These are phyloP conservation scores for Ormyrus pomaceus DNA, from an alignment of 2,888 invertebrate genomes.

Conservation along the genomic window DNA sequence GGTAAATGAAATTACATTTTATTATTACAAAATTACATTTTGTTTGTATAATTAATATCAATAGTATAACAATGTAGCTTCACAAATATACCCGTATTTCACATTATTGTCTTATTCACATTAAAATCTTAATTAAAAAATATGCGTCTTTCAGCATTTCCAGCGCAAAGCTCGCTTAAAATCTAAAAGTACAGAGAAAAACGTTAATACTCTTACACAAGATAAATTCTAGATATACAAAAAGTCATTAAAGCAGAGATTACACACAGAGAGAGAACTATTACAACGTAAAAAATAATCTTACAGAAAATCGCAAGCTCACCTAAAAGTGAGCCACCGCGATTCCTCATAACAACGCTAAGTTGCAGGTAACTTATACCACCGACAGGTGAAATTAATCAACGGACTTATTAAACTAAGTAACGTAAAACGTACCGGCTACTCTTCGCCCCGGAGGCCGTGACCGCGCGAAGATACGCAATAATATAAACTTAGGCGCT, in stretches of 20 bases:
- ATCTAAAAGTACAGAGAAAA: background rate
- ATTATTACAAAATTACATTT: slow-evolving; percentile 27
- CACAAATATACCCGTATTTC: slow-evolving; percentile 36
- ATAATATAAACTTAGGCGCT: no score
- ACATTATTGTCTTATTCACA: slow-evolving; percentile 13
- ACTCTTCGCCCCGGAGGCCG: no score
- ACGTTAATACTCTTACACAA: background rate
- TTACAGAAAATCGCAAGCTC: slow-evolving; percentile 40
- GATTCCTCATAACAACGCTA: slow-evolving; percentile 9
- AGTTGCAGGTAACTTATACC: slow-evolving; percentile 55
- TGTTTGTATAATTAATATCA: slow-evolving; percentile 24
- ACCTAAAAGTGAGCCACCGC: slow-evolving; percentile 25
- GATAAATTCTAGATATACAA: no score
- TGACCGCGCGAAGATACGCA: no score
- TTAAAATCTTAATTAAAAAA: slow-evolving; percentile 1
- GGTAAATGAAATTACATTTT: no score
- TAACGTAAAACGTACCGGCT: slow-evolving; percentile 23
- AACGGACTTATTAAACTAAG: slow-evolving; percentile 18
- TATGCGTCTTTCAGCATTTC: background rate
- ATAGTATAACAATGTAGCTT: background rate
- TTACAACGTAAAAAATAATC: background rate
- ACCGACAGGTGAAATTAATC: slow-evolving; percentile 37
- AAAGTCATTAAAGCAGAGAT: background rate
- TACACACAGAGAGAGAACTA: background rate
- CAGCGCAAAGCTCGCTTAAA: background rate